Evolutionary conservation across 2,888 invertebrate species (phyloP).

Genomic region (Gandaritis pyraliata): DNA sequence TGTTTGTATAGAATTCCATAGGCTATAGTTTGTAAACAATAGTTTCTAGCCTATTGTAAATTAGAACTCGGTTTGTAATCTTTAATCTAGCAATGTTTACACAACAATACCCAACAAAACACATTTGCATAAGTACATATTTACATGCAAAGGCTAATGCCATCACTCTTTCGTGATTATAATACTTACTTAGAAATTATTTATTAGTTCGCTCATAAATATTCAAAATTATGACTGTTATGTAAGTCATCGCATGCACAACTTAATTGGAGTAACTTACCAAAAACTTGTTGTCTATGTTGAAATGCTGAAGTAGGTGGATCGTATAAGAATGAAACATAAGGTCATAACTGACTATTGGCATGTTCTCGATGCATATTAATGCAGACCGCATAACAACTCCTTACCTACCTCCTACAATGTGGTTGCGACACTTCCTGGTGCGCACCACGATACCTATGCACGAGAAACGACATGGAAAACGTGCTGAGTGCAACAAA

Average conservation of each 20-base stretch:
- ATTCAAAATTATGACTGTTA: constrained; percentile 16
- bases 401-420: constrained; percentile 61
- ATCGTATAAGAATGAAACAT: constrained; percentile 50
- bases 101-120: constrained; percentile 27
- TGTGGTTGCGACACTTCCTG: constrained; percentile 74
- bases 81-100: constrained; percentile 26
- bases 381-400: constrained; percentile 68
- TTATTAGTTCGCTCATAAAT: constrained; percentile 17
- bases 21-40: constrained; percentile 19
- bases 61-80: constrained; percentile 17
- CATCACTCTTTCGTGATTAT: constrained; percentile 20
- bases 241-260: constrained; percentile 26
- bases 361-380: constrained; percentile 67
- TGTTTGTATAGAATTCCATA: constrained; percentile 18
- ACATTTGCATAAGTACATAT: constrained; percentile 16
- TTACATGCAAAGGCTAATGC: constrained; percentile 5
- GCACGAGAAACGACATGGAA: constrained; percentile 31
- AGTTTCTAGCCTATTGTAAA: constrained; percentile 12
- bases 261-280: constrained; percentile 8
- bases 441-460: constrained; percentile 43
- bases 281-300: constrained; percentile 29
- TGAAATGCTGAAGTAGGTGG: constrained; percentile 48
- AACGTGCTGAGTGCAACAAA: constrained; percentile 30
- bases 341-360: constrained; percentile 35
- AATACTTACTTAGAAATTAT: constrained; percentile 14